Evolutionary conservation across 2,797 vertebrate species (phyloP).

Genomic region (Sebastes hubbsi): DNA sequence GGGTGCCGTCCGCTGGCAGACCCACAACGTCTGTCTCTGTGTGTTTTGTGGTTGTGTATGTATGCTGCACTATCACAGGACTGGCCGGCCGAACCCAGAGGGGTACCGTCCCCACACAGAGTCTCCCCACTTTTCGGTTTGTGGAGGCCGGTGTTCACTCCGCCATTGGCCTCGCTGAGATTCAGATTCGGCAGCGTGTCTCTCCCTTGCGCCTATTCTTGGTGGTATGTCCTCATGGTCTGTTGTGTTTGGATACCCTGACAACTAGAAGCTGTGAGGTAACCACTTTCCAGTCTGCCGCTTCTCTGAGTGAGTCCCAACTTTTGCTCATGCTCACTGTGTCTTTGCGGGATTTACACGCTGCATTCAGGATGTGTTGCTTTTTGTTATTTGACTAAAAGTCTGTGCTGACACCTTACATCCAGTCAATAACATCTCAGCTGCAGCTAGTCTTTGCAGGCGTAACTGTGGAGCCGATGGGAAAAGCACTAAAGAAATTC

Average conservation of each 20-base stretch:
- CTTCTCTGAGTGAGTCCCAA: conserved; percentile 68
- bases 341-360: conserved; percentile 6
- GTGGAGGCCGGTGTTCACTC: conserved; percentile 13
- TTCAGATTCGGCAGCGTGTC: conserved; percentile 39
- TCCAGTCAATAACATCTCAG: background rate
- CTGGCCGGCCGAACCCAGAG: conserved; percentile 20
- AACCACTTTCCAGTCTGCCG: conserved; percentile 62
- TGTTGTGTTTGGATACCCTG: conserved; percentile 83
- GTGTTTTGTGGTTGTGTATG: conserved; percentile 36
- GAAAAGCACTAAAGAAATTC: conserved; percentile 8
- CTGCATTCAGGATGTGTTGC: background rate
- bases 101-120: conserved; percentile 21
- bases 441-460: conserved; percentile 23
- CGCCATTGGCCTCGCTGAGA: conserved; percentile 54
- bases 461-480: background rate
- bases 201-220: conserved; percentile 75
- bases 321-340: conserved; percentile 56
- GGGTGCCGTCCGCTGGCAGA: conserved; percentile 66
- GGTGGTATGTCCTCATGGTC: conserved; percentile 78
- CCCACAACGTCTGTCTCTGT: conserved; percentile 46
- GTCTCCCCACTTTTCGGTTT: conserved; percentile 44
- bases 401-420: background rate
- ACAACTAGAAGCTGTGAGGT: conserved; percentile 76
- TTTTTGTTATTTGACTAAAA: background rate
- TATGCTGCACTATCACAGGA: conserved; percentile 38